phyloP scores from a whole-genome alignment of 2,113 vertebrate genomes.

The Gallinago undulata region DNA sequence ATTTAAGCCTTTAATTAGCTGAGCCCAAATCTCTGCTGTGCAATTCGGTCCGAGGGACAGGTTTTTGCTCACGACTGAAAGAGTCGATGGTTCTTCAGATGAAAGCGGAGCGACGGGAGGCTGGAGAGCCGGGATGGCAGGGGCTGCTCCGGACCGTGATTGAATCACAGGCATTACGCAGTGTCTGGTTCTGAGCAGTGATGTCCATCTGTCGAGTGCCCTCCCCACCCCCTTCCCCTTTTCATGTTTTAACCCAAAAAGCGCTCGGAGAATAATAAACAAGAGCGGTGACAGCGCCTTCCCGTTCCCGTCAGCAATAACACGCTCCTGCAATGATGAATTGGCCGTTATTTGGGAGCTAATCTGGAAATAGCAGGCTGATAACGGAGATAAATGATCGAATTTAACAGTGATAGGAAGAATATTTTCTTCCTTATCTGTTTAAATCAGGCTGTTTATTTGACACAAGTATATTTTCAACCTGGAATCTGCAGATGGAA shows the following conservation, averaged over 20 bases:
- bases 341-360: neutral
- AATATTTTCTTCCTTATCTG: neutral
- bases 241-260: neutral
- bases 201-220: neutral
- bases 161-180: neutral
- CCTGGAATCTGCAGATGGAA: neutral
- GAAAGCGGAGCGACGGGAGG: neutral
- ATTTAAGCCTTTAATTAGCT: neutral
- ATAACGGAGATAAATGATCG: neutral
- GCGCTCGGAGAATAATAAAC: neutral
- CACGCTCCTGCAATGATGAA: neutral
- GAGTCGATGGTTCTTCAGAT: neutral
- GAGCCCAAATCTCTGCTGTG: neutral
- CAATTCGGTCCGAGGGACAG: neutral
- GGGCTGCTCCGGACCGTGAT: rapidly evolving
- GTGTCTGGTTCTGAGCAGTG: neutral
- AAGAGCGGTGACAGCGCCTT: neutral
- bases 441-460: neutral
- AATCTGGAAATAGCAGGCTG: neutral
- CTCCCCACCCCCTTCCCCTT: neutral
- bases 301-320: neutral
- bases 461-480: neutral
- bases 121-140: neutral
- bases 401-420: neutral
- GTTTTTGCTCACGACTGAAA: neutral